phyloP scores from a whole-genome alignment of 2,113 vertebrate genomes.

The Bufo gargarizans region DNA sequence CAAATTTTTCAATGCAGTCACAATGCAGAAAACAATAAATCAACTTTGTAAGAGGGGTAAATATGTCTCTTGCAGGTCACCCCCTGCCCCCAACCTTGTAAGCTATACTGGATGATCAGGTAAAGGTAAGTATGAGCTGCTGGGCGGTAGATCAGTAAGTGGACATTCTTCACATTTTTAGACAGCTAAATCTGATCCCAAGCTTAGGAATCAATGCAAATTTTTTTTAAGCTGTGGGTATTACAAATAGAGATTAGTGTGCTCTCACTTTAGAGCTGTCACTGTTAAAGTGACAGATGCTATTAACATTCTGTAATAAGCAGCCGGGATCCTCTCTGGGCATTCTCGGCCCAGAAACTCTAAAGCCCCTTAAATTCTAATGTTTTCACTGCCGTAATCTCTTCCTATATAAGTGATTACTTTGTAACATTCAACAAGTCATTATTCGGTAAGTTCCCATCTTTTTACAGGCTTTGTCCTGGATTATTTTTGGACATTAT shows the following conservation, averaged over 20 bases:
- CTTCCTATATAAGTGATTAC: constrained; percentile 66
- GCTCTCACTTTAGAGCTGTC: constrained; percentile 81
- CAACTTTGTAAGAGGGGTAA: too few relatives aligned
- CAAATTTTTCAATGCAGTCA: too few relatives aligned
- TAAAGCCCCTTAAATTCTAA: constrained; percentile 66
- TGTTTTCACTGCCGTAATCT: constrained; percentile 69
- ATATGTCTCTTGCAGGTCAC: too few relatives aligned
- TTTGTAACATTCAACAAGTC: constrained; percentile 38
- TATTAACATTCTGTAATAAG: constrained; percentile 87
- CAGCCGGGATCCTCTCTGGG: constrained; percentile 70
- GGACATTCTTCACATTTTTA: constrained; percentile 74
- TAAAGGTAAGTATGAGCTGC: not conserved
- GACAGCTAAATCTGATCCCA: constrained; percentile 70
- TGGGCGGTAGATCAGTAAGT: constrained; percentile 64
- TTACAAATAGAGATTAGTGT: constrained; percentile 76
- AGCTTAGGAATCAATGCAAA: constrained; percentile 73
- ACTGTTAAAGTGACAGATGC: constrained; percentile 78
- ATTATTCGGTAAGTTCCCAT: constrained; percentile 31
- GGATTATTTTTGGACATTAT: constrained; percentile 14
- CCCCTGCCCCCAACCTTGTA: not conserved
- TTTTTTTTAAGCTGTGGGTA: constrained; percentile 67
- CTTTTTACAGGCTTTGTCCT: constrained; percentile 15
- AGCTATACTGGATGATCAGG: not conserved
- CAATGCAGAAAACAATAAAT: too few relatives aligned
- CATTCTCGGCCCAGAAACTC: constrained; percentile 69